These are phyloP conservation scores for Rissa tridactyla DNA, from an alignment of 2,113 vertebrate species.

Conservation along the genomic window DNA sequence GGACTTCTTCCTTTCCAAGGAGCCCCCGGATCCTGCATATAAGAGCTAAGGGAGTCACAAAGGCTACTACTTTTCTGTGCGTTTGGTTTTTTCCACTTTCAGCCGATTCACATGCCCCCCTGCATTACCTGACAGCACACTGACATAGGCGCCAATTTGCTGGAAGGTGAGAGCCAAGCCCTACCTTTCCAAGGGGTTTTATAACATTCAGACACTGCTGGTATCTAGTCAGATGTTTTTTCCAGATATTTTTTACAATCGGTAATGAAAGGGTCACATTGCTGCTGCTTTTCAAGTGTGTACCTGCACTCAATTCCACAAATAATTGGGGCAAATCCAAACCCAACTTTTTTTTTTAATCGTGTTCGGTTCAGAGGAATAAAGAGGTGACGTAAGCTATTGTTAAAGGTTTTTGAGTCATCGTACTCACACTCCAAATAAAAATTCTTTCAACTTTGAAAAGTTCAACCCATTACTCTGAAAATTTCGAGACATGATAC, in stretches of 20 bases:
- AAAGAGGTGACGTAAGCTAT: not conserved
- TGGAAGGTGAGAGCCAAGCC: not conserved
- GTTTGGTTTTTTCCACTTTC: not conserved
- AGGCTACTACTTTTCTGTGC: not conserved
- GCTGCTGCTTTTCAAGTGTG: not conserved
- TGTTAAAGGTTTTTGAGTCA: not conserved
- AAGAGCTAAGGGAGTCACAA: not conserved
- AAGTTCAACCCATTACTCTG: not conserved
- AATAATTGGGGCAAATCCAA: not conserved
- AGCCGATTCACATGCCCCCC: not conserved
- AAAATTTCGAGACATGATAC: not conserved
- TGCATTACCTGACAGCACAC: not conserved
- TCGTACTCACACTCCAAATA: not conserved
- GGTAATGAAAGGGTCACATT: not conserved
- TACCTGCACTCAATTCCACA: not conserved
- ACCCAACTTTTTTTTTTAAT: not conserved
- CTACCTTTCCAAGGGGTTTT: not conserved
- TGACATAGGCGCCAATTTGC: not conserved
- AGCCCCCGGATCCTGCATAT: not conserved
- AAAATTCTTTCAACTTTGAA: not conserved
- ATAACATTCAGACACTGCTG: not conserved
- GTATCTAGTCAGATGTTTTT: not conserved
- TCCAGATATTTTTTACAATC: not conserved
- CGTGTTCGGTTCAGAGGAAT: rapidly evolving
- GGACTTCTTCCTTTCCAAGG: not conserved